Evolutionary conservation across 2,797 vertebrate genomes (phyloP), one percentile per base, ranked within the genome.

Genomic region (Mus minutoides): DNA sequence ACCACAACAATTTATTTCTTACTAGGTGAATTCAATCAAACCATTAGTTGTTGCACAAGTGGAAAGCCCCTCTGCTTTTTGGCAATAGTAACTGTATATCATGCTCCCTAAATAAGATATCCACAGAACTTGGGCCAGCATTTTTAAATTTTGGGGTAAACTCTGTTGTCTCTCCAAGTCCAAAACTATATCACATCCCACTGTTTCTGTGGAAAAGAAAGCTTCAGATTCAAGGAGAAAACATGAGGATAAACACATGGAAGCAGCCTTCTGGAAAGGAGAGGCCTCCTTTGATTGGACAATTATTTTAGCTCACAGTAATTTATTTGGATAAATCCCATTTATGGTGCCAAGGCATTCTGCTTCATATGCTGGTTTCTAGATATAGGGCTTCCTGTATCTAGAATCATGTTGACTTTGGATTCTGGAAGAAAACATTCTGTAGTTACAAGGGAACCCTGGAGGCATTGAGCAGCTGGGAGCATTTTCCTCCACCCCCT

Each of bases 11-110:
- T 62, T 83, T 58, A 62, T 14, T 82, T 37, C 22, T 62, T 62
- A 62, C 40, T 46, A 83, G 40, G 9, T 60, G 56, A 83, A 84
- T 54, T 17, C 21, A 80, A 7, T 49, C 69, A 46, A 95, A 76
- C 71, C 43, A 77, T 89, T 84, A 31, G 34, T 90, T 94, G 67
- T 85, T 85, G n/a, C 31, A 31, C 85, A 34, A 46, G 83, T 19
- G 26, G 17, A 96, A 54, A 91, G 71, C 69, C 31, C 56, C 69
- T 91, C 1, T 89, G 67, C 85, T 86, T 92, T 96, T 78, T 54
- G 92, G 13, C 21, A 22, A 21, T 91, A 75, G 88, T 85, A 92
- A 83, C 58, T 96, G 56, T 46, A 29, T 46, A 60, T 64, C 34
- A 16, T 58, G 37, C 6, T 90, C 64, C 86, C 71, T 58, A 73